Base-by-base conservation (phyloP, 2,888 invertebrate genomes). In the Eupeodes latifasciatus region DNA sequence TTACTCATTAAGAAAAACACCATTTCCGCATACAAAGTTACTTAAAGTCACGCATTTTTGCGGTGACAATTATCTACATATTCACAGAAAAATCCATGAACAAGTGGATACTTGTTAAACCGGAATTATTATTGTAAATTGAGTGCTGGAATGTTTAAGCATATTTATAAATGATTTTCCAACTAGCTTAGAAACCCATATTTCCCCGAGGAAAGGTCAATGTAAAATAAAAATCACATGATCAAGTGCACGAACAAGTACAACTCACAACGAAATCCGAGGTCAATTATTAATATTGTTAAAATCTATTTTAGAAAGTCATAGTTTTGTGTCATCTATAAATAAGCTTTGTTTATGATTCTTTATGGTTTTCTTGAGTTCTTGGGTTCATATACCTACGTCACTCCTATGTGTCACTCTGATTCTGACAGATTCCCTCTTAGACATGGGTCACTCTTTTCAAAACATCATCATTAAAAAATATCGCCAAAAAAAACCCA, bases 51-150 rank as follows among this genome's bases (percentile, higher is more conserved):
- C 72, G 47, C 80, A 55, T 61, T 40, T 19, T 40, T 44, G 51
- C 40, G 64, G 62, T 74, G 66, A 74, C 66, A 81, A 19, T 74
- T 44, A 61, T 72, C 57, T 19, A 11, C 40, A 27, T 67, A 61
- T 61, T 75, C 67, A 75, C 16, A 59, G 51, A 61, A 49, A 72
- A 80, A 64, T 36, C 67, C 44, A 75, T 53, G 44, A 67, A 14
- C 34, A 59, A 66, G 44, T 66, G 57, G 19, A 59, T 57, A 51
- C 71, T 55, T 19, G 71, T 71, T 55, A 19, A 74, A 74, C 81
- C 75, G 81, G 74, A 81, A 81, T 47, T 40, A 40, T 9, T 47
- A 57, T 66, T 47, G 14, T 47, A 49, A 67, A 57, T 40, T 47
- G n/a, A 19, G 19, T 57, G 19, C 11, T 71, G 19, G 40, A 16